These are phyloP conservation scores for Rafetus swinhoei DNA, from an alignment of 2,113 vertebrate genomes.

Conservation along the genomic window DNA sequence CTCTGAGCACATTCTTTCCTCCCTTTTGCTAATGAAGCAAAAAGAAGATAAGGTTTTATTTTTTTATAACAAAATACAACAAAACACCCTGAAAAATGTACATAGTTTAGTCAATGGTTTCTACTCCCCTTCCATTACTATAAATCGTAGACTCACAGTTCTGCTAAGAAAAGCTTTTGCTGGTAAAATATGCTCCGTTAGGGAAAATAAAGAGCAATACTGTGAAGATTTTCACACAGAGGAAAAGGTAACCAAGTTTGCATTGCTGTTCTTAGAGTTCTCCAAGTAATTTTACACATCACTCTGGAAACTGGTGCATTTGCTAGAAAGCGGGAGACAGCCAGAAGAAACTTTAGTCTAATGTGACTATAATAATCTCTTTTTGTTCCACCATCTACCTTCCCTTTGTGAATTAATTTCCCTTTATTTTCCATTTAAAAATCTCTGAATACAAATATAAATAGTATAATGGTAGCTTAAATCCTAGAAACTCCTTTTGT, in stretches of 20 bases:
- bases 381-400: neutral
- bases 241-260: neutral
- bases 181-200: accelerated
- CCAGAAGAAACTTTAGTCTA: constrained; percentile 26
- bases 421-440: neutral
- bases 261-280: neutral
- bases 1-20: neutral
- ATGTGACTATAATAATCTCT: neutral
- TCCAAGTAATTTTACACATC: neutral
- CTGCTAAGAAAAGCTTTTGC: neutral
- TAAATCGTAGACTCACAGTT: neutral
- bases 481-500: accelerated
- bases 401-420: neutral
- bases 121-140: neutral
- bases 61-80: neutral
- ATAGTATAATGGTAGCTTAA: neutral
- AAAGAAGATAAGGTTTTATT: neutral
- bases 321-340: constrained; percentile 10
- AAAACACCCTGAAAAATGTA: neutral
- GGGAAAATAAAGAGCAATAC: accelerated
- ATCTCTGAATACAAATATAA: neutral
- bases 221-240: constrained; percentile 12
- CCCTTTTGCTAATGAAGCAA: accelerated
- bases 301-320: constrained; percentile 4
- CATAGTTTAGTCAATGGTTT: neutral